Percentiles rank a stretch among this genome's conserved stretches.
These are phyloP conservation scores for Papilio gigon DNA, from an alignment of 2,888 invertebrate species.

Conservation along the genomic window DNA sequence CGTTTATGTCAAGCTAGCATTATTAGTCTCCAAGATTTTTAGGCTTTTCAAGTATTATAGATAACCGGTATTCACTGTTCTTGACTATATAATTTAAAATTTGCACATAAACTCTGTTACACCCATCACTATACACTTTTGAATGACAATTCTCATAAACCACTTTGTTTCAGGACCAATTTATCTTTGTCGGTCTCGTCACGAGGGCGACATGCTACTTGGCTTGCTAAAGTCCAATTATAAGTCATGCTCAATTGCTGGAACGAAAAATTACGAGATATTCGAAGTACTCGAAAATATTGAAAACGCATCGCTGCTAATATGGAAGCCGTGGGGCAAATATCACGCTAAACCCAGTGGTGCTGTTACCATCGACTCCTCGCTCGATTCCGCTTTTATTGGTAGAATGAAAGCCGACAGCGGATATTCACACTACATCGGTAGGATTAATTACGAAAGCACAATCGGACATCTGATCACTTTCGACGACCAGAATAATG, in stretches of 20 bases:
- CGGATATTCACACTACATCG: constrained; percentile 84
- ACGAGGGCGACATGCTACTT: constrained; percentile 88
- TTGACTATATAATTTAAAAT: background rate
- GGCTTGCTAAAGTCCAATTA: constrained; percentile 85
- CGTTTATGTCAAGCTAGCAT: too few species aligned
- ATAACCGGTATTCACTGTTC: too few species aligned
- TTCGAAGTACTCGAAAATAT: constrained; percentile 90
- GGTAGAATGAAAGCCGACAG: constrained; percentile 65
- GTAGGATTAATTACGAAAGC: constrained; percentile 86
- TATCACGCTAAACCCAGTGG: constrained; percentile 86
- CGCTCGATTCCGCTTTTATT: constrained; percentile 68
- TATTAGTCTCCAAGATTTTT: too few species aligned
- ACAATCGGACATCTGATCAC: constrained; percentile 87
- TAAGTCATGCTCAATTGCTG: constrained; percentile 85
- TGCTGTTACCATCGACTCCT: constrained; percentile 83
- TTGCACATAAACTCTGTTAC: background rate
- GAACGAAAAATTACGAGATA: constrained; percentile 80
- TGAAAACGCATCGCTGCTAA: constrained; percentile 88
- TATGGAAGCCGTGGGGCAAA: constrained; percentile 89
- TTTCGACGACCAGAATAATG: constrained; percentile 84
- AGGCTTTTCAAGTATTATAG: too few species aligned
- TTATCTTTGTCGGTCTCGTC: constrained; percentile 88
- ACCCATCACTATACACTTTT: background rate
- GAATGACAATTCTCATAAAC: background rate
- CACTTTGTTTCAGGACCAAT: constrained; percentile 72